Base-by-base conservation (phyloP, 2,113 vertebrate genomes). In the Xiphophorus hellerii region DNA sequence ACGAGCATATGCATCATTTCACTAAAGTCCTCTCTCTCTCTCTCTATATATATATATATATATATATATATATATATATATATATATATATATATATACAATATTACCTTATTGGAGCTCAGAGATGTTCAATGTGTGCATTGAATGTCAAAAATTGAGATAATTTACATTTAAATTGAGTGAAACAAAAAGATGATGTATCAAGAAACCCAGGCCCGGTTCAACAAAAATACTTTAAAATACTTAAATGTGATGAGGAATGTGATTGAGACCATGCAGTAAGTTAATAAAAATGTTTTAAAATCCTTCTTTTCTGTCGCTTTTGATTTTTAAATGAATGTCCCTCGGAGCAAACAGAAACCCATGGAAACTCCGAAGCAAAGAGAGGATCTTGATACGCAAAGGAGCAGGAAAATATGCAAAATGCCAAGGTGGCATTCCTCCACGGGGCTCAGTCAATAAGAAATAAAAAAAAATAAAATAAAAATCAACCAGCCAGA, bases 401-500 rank as follows among this genome's bases (percentile, higher is more conserved):
- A 75, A n/a, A 73, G 62, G 33, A 54, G 29, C 67, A 13, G 67
- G 28, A 48, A 77, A 77, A 74, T 77, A 77, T 35, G 29, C 27
- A 0, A 83, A 76, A 83, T 79, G 67, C 61, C 73, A 81, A 42
- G 39, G 68, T 62, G 35, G n/a, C 60, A 9, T 71, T 81, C 17
- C 74, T 73, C 42, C 35, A 67, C 42, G 29, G 64, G 39, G 71
- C 31, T 67, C 42, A 35, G 67, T 28, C 69, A 48, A 73, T 58
- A 78, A 77, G 15, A 25, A 28, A 83, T 74, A 67, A 12, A 39
- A 39, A 13, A 1, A 5, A 15, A 42, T 28, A 42, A 37, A 37
- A 37, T 37, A 15, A 42, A 48, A 20, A 48, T n/a, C 76, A 71
- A 62, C 76, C 33, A 75, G 25, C 35, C 73, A 51, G 64, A 60